Evolutionary conservation across 2,888 invertebrate species (phyloP).

Genomic region (Hetaerina titia): DNA sequence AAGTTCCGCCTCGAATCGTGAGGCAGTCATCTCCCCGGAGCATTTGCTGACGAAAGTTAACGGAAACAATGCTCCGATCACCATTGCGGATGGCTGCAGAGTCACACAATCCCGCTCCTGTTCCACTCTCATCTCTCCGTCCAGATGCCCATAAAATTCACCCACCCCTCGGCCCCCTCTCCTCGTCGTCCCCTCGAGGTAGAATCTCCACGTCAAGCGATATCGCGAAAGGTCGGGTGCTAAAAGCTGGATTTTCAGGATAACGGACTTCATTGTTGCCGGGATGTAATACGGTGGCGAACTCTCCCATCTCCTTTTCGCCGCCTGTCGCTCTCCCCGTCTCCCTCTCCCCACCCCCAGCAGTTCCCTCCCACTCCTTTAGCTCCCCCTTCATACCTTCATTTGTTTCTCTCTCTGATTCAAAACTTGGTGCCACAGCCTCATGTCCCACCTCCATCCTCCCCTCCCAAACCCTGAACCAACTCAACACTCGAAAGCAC

Average conservation of each 20-base stretch:
- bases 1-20: not conserved
- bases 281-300: constrained; percentile 1
- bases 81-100: not conserved
- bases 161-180: not conserved
- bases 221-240: constrained; percentile 21
- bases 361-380: not conserved
- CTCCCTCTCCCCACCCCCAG: not conserved
- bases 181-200: not conserved
- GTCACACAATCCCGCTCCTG: not conserved
- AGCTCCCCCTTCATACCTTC: not conserved
- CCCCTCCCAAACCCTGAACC: too few species aligned
- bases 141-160: not conserved
- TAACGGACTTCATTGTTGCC: constrained; percentile 18
- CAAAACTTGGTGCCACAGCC: not conserved
- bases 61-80: constrained; percentile 14
- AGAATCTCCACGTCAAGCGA: not conserved
- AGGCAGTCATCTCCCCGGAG: constrained; percentile 16
- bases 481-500: not conserved
- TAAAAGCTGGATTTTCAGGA: constrained; percentile 22
- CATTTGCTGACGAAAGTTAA: not conserved
- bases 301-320: not conserved
- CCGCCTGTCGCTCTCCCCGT: not conserved
- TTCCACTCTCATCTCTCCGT: not conserved
- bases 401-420: not conserved
- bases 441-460: not conserved